Conservation (phyloP, 2,113 vertebrate genomes). For the Dipodomys ordii region DNA sequence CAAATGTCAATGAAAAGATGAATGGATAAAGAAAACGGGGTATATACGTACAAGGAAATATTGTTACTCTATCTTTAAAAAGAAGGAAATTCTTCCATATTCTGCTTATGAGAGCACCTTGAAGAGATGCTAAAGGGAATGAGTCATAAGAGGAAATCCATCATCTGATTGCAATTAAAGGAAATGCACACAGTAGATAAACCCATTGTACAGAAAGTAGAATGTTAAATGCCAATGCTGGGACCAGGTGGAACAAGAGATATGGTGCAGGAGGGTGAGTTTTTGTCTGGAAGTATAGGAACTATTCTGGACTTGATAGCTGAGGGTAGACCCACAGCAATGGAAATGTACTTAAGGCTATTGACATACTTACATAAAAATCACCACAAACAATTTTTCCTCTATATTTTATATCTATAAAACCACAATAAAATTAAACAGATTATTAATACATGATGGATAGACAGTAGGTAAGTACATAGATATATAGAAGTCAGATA, state of each 20-base stretch:
- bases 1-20: not conserved
- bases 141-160: not conserved
- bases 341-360: not conserved
- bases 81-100: not conserved
- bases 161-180: not conserved
- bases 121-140: not conserved
- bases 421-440: no score
- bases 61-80: not conserved
- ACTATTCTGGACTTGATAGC: not conserved
- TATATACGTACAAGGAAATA: not conserved
- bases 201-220: not conserved
- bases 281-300: not conserved
- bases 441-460: not conserved
- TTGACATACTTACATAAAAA: not conserved
- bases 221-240: not conserved
- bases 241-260: no score
- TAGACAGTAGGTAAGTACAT: not conserved
- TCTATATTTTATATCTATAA: no score
- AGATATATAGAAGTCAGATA: not conserved
- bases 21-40: not conserved
- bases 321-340: not conserved
- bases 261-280: no score
- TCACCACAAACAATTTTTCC: not conserved
- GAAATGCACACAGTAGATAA: not conserved
- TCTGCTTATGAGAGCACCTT: no score